Evolutionary conservation across 2,888 invertebrate species (phyloP), one percentile per base, ranked within the genome.

Genomic region (Euzetes globulus): DNA sequence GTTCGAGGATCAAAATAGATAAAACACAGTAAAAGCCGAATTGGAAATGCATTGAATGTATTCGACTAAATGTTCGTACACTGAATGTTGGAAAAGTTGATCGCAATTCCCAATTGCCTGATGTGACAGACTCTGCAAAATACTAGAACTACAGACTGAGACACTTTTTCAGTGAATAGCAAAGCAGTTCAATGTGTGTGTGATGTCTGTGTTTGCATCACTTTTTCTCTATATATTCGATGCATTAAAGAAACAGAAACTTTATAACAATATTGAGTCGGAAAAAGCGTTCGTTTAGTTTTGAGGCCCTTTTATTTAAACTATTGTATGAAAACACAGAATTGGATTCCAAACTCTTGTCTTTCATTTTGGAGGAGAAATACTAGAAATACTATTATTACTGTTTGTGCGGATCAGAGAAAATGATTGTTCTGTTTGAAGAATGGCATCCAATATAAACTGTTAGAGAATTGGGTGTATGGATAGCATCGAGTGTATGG

Each of bases 31-130:
- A 47, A 17, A 47, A 11, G 15, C 47, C 13, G 17, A 11, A 47
- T 11, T 47, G 47, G 17, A 47, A 47, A 15, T 47, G 47, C 33
- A 33, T 47, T 47, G 47, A 17, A 11, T 17, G 13, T 47, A 47
- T 47, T 47, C 17, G 47, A 47, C 47, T 47, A 47, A 47, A 47
- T 47, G 47, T 47, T 47, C 47, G 13, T 15, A 47, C 47, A 11
- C 13, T 47, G 47, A 29, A 29, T 60, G 60, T 17, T 60, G 29
- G 60, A 17, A 29, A 60, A 60, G 29, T 60, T 60, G 60, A 60
- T 60, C 60, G 60, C 27, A 60, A 60, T 60, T 60, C 60, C 60
- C 60, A 27, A 60, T 27, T 29, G 60, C 60, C 29, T 60, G n/a
- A 27, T 60, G 29, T 60, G 60, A 15, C 15, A 60, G 25, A 60